Conservation (phyloP, 2,113 vertebrate genomes). For the Seriola dumerili region DNA sequence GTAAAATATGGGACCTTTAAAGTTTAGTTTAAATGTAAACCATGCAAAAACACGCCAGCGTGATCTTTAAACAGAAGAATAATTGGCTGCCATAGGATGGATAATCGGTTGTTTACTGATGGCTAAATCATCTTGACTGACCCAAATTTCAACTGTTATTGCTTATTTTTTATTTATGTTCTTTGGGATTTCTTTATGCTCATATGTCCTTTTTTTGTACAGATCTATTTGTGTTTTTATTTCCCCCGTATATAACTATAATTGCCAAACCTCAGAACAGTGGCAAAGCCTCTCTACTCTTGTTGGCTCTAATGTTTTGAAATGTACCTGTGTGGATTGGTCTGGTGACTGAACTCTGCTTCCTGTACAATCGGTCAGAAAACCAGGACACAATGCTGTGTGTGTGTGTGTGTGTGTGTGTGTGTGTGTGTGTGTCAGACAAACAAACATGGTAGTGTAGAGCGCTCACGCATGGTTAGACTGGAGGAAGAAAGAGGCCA, state of each 20-base stretch:
- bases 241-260: neutral
- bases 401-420: constrained; percentile 22
- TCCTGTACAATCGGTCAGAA: constrained; percentile 59
- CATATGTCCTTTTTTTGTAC: neutral
- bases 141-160: neutral
- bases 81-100: neutral
- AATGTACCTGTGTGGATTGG: constrained; percentile 31
- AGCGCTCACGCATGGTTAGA: constrained; percentile 65
- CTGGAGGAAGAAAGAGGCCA: constrained; percentile 65
- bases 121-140: neutral
- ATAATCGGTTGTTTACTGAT: neutral
- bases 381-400: constrained; percentile 30
- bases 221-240: neutral
- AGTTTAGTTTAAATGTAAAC: neutral
- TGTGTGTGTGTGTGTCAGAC: constrained; percentile 20
- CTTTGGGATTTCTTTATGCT: neutral
- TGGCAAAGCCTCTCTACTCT: neutral
- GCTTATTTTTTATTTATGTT: neutral
- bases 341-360: constrained; percentile 42
- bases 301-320: neutral
- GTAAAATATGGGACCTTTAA: too few species aligned
- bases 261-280: neutral
- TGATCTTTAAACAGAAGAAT: neutral
- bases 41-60: neutral
- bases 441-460: constrained; percentile 65